Evolutionary conservation across 2,113 vertebrate species (phyloP).

Genomic region (Phylloscopus trochiloides): DNA sequence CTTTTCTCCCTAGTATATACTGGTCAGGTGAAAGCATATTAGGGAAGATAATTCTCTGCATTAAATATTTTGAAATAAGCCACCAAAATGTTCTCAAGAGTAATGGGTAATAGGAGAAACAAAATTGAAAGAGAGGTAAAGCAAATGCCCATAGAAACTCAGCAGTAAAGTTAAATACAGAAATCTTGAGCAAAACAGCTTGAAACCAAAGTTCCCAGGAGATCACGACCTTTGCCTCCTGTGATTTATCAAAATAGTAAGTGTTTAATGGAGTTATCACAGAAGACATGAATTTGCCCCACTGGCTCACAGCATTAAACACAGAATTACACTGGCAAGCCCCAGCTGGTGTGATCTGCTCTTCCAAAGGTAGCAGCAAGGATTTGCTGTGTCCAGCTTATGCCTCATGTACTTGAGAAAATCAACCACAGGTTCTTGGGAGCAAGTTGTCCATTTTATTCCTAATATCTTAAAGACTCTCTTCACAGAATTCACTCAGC

Average conservation of each 20-base stretch:
- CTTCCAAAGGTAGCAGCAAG: neutral
- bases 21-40: neutral
- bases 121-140: neutral
- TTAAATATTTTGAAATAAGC: neutral
- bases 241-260: neutral
- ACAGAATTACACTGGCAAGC: neutral
- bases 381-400: neutral
- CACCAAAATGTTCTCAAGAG: neutral
- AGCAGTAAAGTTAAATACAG: neutral
- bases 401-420: neutral
- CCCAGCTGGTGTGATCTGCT: neutral
- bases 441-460: neutral
- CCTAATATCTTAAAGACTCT: neutral
- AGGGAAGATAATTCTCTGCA: neutral
- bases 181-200: neutral
- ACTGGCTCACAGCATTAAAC: neutral
- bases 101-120: neutral
- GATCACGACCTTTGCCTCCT: neutral
- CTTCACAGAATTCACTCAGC: neutral
- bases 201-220: neutral
- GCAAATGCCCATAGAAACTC: neutral
- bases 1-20: neutral
- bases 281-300: neutral
- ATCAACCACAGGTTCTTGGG: neutral
- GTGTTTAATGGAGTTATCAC: neutral